A percentile compares a stretch with the other conserved stretches of the same genome.
phyloP scores from a whole-genome alignment of 2,113 vertebrate species.

The Edolisoma coerulescens region DNA sequence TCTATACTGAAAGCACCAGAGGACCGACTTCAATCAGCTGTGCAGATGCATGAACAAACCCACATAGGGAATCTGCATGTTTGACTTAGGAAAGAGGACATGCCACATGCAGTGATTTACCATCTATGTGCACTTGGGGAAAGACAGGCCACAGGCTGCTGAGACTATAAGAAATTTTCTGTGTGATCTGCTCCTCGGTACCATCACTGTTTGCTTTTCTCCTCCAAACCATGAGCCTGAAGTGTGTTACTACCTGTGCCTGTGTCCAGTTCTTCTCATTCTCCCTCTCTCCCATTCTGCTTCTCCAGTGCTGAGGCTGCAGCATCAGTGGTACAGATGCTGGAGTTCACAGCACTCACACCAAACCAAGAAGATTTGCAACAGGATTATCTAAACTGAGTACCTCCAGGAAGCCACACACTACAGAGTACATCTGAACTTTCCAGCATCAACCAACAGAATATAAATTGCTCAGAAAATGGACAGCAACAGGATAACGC shows the following conservation, averaged over 20 bases:
- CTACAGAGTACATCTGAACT: neutral
- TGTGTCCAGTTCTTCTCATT: neutral
- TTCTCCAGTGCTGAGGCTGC: neutral
- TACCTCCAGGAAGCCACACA: neutral
- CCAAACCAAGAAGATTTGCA: neutral
- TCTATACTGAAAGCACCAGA: neutral
- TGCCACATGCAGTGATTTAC: neutral
- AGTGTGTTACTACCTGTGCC: neutral
- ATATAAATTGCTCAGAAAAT: neutral
- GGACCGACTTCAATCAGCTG: neutral
- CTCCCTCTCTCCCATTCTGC: neutral
- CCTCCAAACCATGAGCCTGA: neutral
- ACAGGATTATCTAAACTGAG: neutral
- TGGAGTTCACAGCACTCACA: neutral
- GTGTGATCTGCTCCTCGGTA: rapidly evolving
- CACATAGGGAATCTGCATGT: neutral
- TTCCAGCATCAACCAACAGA: neutral
- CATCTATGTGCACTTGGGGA: rapidly evolving
- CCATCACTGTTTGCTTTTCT: neutral
- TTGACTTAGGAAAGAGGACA: neutral
- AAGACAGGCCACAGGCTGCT: neutral
- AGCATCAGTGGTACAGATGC: neutral
- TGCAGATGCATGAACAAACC: neutral
- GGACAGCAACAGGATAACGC: rapidly evolving
- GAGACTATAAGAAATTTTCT: neutral